Evolutionary conservation across 2,797 vertebrate species (phyloP).

Genomic region (Saguinus oedipus): DNA sequence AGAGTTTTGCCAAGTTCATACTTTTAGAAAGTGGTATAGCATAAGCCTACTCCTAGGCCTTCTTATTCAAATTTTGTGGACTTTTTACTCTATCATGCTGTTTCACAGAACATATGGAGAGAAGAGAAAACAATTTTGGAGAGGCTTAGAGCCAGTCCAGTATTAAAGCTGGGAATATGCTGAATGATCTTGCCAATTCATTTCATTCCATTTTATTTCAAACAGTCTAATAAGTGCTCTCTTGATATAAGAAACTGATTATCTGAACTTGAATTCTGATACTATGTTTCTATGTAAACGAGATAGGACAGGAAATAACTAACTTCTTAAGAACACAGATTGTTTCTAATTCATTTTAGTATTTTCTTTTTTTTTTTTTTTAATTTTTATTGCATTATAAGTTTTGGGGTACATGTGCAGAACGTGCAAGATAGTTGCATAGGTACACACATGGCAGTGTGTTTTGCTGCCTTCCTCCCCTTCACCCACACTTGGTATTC

Average conservation of each 20-base stretch:
- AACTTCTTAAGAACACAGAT: neutral
- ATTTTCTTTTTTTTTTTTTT: too few relatives aligned
- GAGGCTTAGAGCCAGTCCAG: neutral
- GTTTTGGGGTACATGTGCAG: too few relatives aligned
- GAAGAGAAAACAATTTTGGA: neutral
- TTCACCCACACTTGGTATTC: too few relatives aligned
- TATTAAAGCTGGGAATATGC: neutral
- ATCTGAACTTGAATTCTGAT: neutral
- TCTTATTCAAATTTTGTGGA: neutral
- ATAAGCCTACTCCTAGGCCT: neutral
- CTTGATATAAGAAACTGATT: neutral
- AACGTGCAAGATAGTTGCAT: too few relatives aligned
- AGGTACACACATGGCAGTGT: too few relatives aligned
- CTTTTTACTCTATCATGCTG: neutral
- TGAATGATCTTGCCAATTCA: neutral
- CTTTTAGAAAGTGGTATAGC: neutral
- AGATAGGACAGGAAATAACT: neutral
- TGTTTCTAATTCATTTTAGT: neutral
- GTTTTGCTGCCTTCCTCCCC: too few relatives aligned
- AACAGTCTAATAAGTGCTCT: neutral
- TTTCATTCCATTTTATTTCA: neutral
- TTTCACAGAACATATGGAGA: neutral
- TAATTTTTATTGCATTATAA: too few relatives aligned
- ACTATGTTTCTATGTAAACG: neutral
- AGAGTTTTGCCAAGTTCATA: neutral